These are phyloP conservation scores for Belonocnema kinseyi DNA, from an alignment of 1,140 invertebrate species.

Conservation along the genomic window DNA sequence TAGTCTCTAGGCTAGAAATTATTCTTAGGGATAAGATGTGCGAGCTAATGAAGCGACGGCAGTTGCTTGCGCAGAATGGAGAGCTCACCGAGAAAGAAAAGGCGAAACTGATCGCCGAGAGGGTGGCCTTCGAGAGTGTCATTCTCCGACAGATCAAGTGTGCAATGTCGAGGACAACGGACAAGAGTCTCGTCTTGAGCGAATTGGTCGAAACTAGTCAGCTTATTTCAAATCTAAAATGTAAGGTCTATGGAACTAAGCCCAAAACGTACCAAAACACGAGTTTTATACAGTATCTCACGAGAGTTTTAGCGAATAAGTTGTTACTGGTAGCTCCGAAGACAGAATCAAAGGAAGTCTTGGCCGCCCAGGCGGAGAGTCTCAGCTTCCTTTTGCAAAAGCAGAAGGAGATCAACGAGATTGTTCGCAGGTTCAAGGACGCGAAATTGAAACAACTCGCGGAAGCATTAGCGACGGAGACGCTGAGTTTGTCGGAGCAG, in stretches of 20 bases:
- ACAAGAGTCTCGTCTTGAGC: constrained; percentile 63
- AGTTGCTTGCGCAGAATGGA: constrained; percentile 78
- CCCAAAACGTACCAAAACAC: constrained; percentile 76
- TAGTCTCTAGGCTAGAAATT: constrained; percentile 80
- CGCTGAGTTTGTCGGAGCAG: constrained; percentile 76
- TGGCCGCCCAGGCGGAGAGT: constrained; percentile 65
- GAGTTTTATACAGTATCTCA: constrained; percentile 80
- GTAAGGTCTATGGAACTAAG: constrained; percentile 79
- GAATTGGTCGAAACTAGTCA: constrained; percentile 84
- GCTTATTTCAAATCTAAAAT: constrained; percentile 82
- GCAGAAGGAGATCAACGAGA: constrained; percentile 78
- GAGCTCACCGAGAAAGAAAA: constrained; percentile 81
- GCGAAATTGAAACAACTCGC: constrained; percentile 82
- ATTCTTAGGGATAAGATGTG: constrained; percentile 81
- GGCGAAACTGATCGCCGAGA: constrained; percentile 83
- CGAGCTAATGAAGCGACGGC: constrained; percentile 80
- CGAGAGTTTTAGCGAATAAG: constrained; percentile 79
- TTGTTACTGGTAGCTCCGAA: constrained; percentile 70
- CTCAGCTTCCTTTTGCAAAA: constrained; percentile 79
- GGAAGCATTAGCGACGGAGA: constrained; percentile 80
- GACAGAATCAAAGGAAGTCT: constrained; percentile 56
- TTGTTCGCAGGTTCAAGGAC: constrained; percentile 80
- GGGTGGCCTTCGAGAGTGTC: constrained; percentile 85
- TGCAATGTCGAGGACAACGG: constrained; percentile 69
- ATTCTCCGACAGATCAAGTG: constrained; percentile 80